Evolutionary conservation across 2,888 invertebrate genomes (phyloP).

Genomic region (Eubasilissa splendida): DNA sequence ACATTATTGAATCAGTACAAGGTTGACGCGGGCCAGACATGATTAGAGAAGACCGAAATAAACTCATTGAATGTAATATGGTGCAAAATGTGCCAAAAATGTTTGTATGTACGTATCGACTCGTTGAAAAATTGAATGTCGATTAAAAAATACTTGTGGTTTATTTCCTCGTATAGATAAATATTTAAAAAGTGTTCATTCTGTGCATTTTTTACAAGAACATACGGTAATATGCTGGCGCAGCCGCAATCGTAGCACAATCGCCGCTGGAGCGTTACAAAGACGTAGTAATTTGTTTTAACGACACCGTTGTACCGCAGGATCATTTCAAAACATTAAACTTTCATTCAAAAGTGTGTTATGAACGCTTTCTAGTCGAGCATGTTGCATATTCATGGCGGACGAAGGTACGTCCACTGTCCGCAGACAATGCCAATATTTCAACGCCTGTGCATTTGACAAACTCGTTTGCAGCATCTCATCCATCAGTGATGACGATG

Average conservation of each 20-base stretch:
- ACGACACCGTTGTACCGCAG: slow-evolving; percentile 40
- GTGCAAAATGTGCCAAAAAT: too few relatives aligned
- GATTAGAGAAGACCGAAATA: too few relatives aligned
- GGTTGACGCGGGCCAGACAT: too few relatives aligned
- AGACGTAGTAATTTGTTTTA: slow-evolving; percentile 32
- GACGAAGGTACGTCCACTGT: slow-evolving; percentile 27
- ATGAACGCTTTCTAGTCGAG: slow-evolving; percentile 51
- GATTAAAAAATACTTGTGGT: too few relatives aligned
- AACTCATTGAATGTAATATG: too few relatives aligned
- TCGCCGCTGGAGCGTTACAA: slow-evolving; percentile 25
- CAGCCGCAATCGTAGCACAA: slow-evolving; percentile 32
- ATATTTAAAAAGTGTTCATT: too few relatives aligned
- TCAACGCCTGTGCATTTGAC: slow-evolving; percentile 54
- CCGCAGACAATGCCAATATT: slow-evolving; percentile 51
- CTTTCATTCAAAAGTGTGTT: slow-evolving; percentile 47
- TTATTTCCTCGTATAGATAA: too few relatives aligned
- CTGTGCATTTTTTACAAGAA: too few relatives aligned
- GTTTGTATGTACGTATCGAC: too few relatives aligned
- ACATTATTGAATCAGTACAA: too few relatives aligned
- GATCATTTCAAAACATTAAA: slow-evolving; percentile 46
- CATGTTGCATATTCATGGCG: slow-evolving; percentile 51
- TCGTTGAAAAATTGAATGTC: too few relatives aligned
- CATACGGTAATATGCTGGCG: background rate
- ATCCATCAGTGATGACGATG: slow-evolving; percentile 40
- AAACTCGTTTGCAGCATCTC: slow-evolving; percentile 49